A percentile compares a stretch with the other conserved stretches of the same genome.
Evolutionary conservation across 2,888 invertebrate genomes (phyloP).

Genomic region (Leuctra nigra): DNA sequence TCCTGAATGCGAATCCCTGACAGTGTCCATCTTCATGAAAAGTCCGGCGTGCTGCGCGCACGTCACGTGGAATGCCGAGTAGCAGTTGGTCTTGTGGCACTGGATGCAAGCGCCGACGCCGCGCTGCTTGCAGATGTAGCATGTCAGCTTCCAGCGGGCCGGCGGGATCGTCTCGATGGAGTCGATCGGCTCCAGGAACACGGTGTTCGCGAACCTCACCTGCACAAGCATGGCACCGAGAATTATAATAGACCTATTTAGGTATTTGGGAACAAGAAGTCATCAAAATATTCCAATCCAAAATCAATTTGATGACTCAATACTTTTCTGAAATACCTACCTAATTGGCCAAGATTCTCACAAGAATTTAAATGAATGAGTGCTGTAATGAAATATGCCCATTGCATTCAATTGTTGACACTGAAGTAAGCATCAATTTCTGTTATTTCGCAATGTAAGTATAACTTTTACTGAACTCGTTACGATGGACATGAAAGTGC

Average conservation of each 20-base stretch:
- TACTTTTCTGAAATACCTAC: not conserved
- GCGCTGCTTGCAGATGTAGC: conserved; percentile 92
- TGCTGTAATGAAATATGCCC: too few relatives aligned
- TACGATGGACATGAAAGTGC: too few relatives aligned
- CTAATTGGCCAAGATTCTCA: too few relatives aligned
- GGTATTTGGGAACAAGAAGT: too few relatives aligned
- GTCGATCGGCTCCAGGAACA: conserved; percentile 94
- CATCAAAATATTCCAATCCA: not conserved
- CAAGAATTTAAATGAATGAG: too few relatives aligned
- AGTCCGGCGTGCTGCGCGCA: conserved; percentile 95
- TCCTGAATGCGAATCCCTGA: conserved; percentile 45
- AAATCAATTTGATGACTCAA: not conserved
- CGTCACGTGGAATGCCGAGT: conserved; percentile 97
- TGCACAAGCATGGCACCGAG: not conserved
- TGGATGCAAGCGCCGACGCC: conserved; percentile 96
- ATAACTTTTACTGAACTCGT: too few relatives aligned
- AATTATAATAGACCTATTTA: too few relatives aligned
- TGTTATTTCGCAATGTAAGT: too few relatives aligned
- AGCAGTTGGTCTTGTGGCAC: conserved; percentile 94
- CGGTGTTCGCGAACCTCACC: conserved; percentile 88
- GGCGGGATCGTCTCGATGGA: conserved; percentile 93
- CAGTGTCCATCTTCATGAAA: conserved; percentile 95
- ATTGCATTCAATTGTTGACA: too few relatives aligned
- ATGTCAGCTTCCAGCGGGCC: conserved; percentile 93
- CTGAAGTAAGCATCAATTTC: too few relatives aligned